Conservation (phyloP, 2,113 vertebrate genomes). For the Pelusios castaneus region DNA sequence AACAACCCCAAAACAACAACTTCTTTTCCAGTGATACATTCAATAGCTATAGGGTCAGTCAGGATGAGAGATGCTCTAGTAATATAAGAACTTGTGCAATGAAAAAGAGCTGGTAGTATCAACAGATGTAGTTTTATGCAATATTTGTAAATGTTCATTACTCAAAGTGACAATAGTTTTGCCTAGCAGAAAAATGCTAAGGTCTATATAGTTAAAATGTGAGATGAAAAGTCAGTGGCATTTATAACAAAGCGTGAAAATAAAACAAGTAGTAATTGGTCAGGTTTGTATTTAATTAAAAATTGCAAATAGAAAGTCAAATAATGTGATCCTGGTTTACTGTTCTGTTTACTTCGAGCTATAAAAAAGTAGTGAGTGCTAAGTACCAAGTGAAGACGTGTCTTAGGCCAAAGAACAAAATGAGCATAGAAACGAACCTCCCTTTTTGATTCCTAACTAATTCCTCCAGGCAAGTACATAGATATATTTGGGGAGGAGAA, state of each 20-base stretch:
- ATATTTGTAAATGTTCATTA: neutral
- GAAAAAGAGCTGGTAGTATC: neutral
- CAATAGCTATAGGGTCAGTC: neutral
- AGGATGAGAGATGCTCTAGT: neutral
- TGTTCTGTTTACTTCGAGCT: neutral
- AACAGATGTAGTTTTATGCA: neutral
- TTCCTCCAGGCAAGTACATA: neutral
- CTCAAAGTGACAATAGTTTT: neutral
- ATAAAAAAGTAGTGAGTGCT: neutral
- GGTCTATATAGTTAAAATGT: neutral
- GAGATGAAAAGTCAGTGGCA: neutral
- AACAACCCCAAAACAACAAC: neutral
- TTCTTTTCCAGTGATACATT: conserved; percentile 8
- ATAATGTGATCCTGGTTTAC: neutral
- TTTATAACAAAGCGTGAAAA: neutral
- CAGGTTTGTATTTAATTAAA: neutral
- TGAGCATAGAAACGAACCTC: neutral
- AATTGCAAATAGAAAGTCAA: neutral
- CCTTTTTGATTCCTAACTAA: neutral
- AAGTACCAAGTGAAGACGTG: neutral
- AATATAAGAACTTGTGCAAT: neutral
- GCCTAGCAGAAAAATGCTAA: neutral
- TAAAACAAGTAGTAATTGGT: neutral
- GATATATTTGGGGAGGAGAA: neutral
- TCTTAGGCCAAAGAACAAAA: neutral